Evolutionary conservation across 2,888 invertebrate genomes (phyloP).

Genomic region (Chymomyza fuscimana): DNA sequence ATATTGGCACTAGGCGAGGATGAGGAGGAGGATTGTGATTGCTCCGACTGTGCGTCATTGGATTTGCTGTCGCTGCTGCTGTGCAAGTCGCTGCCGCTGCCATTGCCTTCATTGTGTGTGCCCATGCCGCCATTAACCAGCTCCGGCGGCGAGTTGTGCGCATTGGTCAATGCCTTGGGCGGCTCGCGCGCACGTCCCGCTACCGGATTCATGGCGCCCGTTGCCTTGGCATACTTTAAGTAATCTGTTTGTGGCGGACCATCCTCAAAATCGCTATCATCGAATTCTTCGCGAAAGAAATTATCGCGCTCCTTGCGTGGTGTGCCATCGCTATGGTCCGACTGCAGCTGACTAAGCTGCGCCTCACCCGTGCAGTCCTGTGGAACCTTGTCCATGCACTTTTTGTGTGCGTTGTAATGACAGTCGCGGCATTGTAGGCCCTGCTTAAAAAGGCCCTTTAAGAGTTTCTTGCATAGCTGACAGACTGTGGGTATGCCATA

Average conservation of each 20-base stretch:
- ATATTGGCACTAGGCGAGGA: conserved; percentile 97
- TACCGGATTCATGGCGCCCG: conserved; percentile 53
- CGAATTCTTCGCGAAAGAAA: conserved; percentile 81
- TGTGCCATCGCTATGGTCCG: conserved; percentile 72
- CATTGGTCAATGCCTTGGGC: conserved; percentile 62
- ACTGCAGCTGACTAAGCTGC: conserved; percentile 79
- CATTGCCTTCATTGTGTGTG: conserved; percentile 22
- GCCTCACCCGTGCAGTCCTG: conserved; percentile 93
- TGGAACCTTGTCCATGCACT: conserved; percentile 93
- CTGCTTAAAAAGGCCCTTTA: conserved; percentile 97
- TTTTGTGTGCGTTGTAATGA: conserved; percentile 97
- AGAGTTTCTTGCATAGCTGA: conserved; percentile 95
- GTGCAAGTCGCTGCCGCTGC: conserved; percentile 38
- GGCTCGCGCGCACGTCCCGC: conserved; percentile 57
- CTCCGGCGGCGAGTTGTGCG: conserved; percentile 75
- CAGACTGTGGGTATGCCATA: conserved; percentile 98
- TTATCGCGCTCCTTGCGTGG: conserved; percentile 68
- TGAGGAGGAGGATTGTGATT: conserved; percentile 84
- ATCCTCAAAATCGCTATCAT: conserved; percentile 83
- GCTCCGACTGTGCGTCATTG: conserved; percentile 75
- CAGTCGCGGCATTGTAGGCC: conserved; percentile 98
- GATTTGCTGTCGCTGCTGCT: conserved; percentile 52
- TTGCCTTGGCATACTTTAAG: conserved; percentile 44
- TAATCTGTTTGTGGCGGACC: conserved; percentile 76
- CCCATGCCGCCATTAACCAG: conserved; percentile 67